These are phyloP conservation scores for Equus przewalskii DNA, from an alignment of 2,113 vertebrate genomes.

Conservation along the genomic window DNA sequence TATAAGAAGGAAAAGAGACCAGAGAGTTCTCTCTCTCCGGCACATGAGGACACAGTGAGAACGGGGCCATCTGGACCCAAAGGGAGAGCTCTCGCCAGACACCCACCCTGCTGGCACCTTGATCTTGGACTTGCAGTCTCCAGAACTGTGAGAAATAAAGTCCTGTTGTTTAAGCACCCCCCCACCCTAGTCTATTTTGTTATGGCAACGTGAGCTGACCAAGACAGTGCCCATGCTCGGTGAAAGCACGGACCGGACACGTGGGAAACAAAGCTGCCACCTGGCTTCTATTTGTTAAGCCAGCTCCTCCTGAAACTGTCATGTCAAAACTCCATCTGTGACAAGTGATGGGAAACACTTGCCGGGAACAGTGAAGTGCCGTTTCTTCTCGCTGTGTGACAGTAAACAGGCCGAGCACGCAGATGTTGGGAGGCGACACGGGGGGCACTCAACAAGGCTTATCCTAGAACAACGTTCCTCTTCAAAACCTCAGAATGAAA, in stretches of 20 bases:
- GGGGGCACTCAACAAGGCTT: accelerated
- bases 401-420: not conserved
- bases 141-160: not conserved
- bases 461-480: not conserved
- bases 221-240: accelerated
- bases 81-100: too few species aligned
- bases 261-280: not conserved
- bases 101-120: too few species aligned
- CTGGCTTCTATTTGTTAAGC: not conserved
- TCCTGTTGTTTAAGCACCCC: too few species aligned
- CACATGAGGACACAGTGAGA: not conserved
- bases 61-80: not conserved
- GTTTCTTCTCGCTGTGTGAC: accelerated
- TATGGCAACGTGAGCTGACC: accelerated
- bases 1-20: not conserved
- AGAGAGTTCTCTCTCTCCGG: not conserved
- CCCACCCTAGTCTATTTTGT: not conserved
- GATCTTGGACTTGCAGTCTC: not conserved
- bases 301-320: not conserved
- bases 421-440: accelerated
- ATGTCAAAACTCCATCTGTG: not conserved
- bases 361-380: not conserved
- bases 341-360: not conserved
- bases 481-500: not conserved
- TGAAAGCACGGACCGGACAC: accelerated